A percentile compares a stretch with the other conserved stretches of the same genome.
These are phyloP conservation scores for Papilio polytes DNA, from an alignment of 1,140 invertebrate genomes.

Conservation along the genomic window DNA sequence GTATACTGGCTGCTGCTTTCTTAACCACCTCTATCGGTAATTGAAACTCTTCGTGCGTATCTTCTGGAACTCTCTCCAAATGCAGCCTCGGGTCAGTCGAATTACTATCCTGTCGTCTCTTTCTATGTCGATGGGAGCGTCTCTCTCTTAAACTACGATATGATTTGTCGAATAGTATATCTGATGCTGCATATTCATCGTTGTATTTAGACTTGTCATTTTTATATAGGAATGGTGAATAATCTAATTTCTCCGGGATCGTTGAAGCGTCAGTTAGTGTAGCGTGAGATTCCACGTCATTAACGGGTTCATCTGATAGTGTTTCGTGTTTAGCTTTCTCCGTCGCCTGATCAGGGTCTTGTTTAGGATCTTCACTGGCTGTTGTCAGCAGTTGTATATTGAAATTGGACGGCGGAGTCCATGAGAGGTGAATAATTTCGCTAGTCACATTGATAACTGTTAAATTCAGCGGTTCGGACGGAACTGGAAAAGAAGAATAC, in stretches of 20 bases:
- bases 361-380: constrained; percentile 62
- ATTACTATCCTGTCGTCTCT: constrained; percentile 68
- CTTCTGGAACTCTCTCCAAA: constrained; percentile 55
- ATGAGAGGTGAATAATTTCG: constrained; percentile 90
- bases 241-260: constrained; percentile 52
- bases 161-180: constrained; percentile 58
- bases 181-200: constrained; percentile 65
- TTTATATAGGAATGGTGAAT: constrained; percentile 60
- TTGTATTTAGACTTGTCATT: constrained; percentile 66
- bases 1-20: constrained; percentile 55
- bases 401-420: constrained; percentile 90
- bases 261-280: constrained; percentile 46
- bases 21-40: constrained; percentile 66
- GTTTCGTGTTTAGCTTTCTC: constrained; percentile 53
- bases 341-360: constrained; percentile 49
- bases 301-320: constrained; percentile 63
- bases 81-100: constrained; percentile 57
- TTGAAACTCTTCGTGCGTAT: constrained; percentile 58
- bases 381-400: constrained; percentile 84
- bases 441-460: constrained; percentile 90
- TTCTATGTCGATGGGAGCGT: constrained; percentile 72
- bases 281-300: constrained; percentile 49
- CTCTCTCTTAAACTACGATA: constrained; percentile 62
- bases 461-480: constrained; percentile 92
- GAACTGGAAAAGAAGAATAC: constrained; percentile 84